phyloP scores from a whole-genome alignment of 2,113 vertebrate genomes.

The Epinephelus moara region DNA sequence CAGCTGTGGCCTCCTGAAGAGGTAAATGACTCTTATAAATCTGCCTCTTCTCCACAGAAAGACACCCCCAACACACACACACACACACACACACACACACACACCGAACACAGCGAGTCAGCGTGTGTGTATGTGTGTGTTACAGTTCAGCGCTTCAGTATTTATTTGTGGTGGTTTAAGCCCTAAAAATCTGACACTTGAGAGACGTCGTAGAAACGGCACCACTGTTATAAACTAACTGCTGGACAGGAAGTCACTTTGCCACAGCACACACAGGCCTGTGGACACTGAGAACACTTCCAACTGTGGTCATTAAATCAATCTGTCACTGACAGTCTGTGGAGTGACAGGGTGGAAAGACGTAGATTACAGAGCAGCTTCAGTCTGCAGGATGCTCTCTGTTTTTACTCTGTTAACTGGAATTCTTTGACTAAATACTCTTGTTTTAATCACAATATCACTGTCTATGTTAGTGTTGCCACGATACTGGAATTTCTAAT shows the following conservation, averaged over 20 bases:
- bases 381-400: not conserved
- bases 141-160: constrained; percentile 7
- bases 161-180: constrained; percentile 44
- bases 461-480: no score
- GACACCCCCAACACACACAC: constrained; percentile 11
- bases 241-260: constrained; percentile 23
- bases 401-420: not conserved
- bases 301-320: not conserved
- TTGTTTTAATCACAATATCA: not conserved
- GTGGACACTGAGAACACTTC: not conserved
- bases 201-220: constrained; percentile 5
- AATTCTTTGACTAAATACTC: not conserved
- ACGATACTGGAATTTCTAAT: no score
- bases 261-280: not conserved
- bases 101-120: constrained; percentile 9
- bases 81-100: constrained; percentile 32
- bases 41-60: constrained; percentile 37
- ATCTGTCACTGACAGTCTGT: not conserved
- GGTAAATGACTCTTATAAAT: constrained; percentile 67
- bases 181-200: constrained; percentile 42
- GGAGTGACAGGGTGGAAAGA: not conserved
- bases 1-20: constrained; percentile 73
- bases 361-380: not conserved
- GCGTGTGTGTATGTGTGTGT: constrained; percentile 4
- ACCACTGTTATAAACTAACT: not conserved